Evolutionary conservation across 2,797 vertebrate species (phyloP).

Genomic region (Pangasius krempfi): DNA sequence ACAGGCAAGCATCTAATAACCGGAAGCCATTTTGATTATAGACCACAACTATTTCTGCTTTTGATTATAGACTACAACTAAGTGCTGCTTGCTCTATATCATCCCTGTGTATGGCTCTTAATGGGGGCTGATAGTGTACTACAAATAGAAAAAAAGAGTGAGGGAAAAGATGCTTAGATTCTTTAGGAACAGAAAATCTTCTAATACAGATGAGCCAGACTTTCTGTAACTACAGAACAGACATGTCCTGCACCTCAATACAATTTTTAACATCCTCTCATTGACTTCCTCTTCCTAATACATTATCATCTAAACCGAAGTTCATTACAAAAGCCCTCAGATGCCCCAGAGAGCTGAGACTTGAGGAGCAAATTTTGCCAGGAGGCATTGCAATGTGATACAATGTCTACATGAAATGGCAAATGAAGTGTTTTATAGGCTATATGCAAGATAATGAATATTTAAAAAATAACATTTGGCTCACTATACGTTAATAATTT

Average conservation of each 20-base stretch:
- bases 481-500: background rate
- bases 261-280: background rate
- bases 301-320: background rate
- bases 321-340: background rate
- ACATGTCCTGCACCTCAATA: background rate
- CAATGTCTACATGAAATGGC: background rate
- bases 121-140: background rate
- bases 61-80: no score
- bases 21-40: background rate
- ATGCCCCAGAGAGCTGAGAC: background rate
- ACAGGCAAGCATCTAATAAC: slow-evolving; percentile 25
- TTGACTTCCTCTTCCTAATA: background rate
- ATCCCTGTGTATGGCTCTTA: background rate
- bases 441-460: background rate
- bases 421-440: background rate
- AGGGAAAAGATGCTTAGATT: background rate
- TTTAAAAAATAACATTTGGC: background rate
- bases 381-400: background rate
- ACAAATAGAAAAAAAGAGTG: background rate
- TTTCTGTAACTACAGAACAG: background rate
- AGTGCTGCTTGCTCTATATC: background rate
- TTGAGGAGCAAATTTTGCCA: background rate
- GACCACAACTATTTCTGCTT: background rate
- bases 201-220: background rate
- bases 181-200: background rate